Conservation (phyloP, 2,113 vertebrate genomes). For the Oenanthe melanoleuca region DNA sequence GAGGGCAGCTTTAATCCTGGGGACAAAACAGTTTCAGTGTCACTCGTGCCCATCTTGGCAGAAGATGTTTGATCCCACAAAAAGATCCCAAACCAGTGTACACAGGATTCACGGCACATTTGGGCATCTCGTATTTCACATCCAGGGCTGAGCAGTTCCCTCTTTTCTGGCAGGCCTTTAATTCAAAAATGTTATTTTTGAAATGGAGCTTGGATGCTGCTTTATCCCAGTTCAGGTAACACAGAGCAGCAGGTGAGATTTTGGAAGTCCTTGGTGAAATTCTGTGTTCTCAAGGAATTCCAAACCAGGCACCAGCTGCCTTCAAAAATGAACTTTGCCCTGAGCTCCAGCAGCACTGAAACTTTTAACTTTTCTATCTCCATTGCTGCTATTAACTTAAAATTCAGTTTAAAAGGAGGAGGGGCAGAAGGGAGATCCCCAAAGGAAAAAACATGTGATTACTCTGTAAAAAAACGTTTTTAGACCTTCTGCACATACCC, state of each 20-base stretch:
- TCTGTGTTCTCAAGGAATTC: neutral
- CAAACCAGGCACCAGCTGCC: neutral
- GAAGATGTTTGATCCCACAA: neutral
- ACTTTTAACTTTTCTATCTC: too few species aligned
- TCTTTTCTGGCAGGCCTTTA: neutral
- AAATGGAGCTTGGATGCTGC: neutral
- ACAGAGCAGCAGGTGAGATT: neutral
- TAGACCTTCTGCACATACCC: neutral
- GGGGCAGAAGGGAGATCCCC: neutral
- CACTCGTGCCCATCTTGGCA: neutral
- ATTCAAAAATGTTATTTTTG: neutral
- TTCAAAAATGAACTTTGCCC: neutral
- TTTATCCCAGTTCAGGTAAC: neutral
- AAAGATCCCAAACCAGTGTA: neutral
- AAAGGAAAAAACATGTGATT: neutral
- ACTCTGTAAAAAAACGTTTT: neutral
- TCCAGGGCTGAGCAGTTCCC: neutral
- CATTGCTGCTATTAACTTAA: too few species aligned
- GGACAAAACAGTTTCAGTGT: neutral
- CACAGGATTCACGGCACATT: neutral
- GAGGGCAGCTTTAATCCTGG: constrained; percentile 92
- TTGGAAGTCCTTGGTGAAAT: neutral
- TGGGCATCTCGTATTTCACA: neutral
- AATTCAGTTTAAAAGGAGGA: neutral
- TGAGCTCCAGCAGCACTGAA: too few species aligned